Evolutionary conservation across 2,888 invertebrate species (phyloP).

Genomic region (Troglohyphantes excavatus): DNA sequence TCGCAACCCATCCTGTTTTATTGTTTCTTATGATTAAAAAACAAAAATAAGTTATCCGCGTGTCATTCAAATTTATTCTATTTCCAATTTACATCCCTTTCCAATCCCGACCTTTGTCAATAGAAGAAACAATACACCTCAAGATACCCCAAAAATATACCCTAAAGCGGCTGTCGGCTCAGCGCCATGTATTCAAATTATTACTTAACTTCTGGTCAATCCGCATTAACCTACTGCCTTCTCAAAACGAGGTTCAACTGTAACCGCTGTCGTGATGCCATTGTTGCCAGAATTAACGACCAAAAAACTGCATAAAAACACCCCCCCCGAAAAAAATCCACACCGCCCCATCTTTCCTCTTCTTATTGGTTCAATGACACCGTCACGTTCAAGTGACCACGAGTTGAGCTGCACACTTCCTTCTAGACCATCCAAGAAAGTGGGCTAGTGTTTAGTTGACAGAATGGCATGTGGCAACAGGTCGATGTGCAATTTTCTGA

Average conservation of each 20-base stretch:
- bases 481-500: background rate
- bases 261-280: conserved; percentile 62
- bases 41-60: background rate
- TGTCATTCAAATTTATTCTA: conserved; percentile 15
- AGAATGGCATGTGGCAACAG: background rate
- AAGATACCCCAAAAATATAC: background rate
- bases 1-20: background rate
- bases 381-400: conserved; percentile 77
- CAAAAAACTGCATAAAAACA: conserved; percentile 32
- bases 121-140: conserved; percentile 7
- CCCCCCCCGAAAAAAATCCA: conserved; percentile 4
- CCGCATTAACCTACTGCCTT: conserved; percentile 74
- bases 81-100: background rate
- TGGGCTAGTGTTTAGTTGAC: conserved; percentile 26
- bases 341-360: conserved; percentile 53
- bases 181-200: conserved; percentile 36
- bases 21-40: background rate
- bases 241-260: conserved; percentile 33
- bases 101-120: conserved; percentile 55
- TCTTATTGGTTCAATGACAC: conserved; percentile 70
- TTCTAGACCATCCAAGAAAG: conserved; percentile 47
- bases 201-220: conserved; percentile 2
- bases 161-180: background rate
- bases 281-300: conserved; percentile 56
- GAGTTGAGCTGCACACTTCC: conserved; percentile 68